Conservation (phyloP, 2,797 vertebrate species). For the Eulemur rubriventer region DNA sequence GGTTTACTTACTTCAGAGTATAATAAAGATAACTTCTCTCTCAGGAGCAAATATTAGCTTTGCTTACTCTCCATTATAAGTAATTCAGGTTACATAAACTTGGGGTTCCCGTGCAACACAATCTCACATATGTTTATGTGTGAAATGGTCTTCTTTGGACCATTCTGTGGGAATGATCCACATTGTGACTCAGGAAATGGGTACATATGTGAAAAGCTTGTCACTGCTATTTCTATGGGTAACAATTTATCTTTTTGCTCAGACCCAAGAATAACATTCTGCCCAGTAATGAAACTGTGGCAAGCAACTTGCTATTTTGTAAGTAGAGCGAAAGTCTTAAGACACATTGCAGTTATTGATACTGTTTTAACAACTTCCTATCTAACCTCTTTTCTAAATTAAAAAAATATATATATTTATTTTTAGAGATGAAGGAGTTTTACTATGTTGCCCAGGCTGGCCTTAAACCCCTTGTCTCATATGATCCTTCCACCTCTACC, state of each 20-base stretch:
- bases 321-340: neutral
- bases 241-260: neutral
- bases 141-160: neutral
- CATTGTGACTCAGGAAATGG: neutral
- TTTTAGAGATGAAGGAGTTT: neutral
- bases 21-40: neutral
- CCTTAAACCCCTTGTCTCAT: neutral
- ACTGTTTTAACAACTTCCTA: neutral
- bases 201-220: neutral
- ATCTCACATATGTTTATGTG: neutral
- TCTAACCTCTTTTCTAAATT: neutral
- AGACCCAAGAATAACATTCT: neutral
- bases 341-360: neutral
- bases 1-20: neutral
- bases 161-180: neutral
- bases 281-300: neutral
- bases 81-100: neutral
- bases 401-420: neutral
- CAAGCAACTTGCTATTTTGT: neutral
- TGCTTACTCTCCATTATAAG: neutral
- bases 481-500: neutral
- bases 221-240: neutral
- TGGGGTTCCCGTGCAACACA: neutral
- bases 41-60: neutral
- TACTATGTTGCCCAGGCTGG: neutral